A percentile compares a stretch with the other conserved stretches of the same genome.
Conservation (phyloP, 2,113 vertebrate species). For the Aspidoscelis tigris region DNA sequence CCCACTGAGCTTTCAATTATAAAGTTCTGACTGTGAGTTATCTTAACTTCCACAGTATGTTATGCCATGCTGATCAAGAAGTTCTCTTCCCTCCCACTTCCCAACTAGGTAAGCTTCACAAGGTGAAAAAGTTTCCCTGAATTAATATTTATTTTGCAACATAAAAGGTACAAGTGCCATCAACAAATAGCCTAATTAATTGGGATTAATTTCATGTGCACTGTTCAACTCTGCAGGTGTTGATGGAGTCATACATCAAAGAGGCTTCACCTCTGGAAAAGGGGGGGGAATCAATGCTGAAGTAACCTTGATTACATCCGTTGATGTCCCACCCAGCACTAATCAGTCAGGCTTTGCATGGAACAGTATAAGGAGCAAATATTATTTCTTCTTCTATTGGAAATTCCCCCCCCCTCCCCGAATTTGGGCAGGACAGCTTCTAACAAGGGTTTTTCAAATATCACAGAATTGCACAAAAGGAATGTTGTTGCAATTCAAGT, state of each 20-base stretch:
- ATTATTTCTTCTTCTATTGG: slow-evolving; percentile 76
- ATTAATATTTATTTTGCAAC: slow-evolving; percentile 79
- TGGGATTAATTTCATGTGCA: slow-evolving; percentile 80
- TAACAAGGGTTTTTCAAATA: slow-evolving; percentile 53
- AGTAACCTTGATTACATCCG: slow-evolving; percentile 80
- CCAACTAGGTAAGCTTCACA: slow-evolving; percentile 58
- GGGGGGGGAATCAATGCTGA: slow-evolving; percentile 72
- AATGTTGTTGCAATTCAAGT: no score
- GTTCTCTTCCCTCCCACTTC: slow-evolving; percentile 13
- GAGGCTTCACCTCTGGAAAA: slow-evolving; percentile 73
- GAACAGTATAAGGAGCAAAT: slow-evolving; percentile 75
- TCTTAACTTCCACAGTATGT: slow-evolving; percentile 58
- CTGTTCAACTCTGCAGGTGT: slow-evolving; percentile 76
- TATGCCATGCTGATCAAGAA: slow-evolving; percentile 68
- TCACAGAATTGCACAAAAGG: slow-evolving; percentile 44
- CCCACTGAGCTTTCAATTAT: neutral
- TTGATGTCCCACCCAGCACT: slow-evolving; percentile 75
- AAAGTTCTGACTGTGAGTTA: slow-evolving; percentile 2
- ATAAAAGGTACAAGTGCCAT: slow-evolving; percentile 66
- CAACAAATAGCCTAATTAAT: slow-evolving; percentile 78
- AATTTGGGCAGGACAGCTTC: slow-evolving; percentile 64
- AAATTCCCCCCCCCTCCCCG: slow-evolving; percentile 55
- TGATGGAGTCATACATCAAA: slow-evolving; percentile 81
- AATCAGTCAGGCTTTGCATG: slow-evolving; percentile 79
- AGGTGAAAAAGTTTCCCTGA: slow-evolving; percentile 67